Conservation (phyloP, 1,140 invertebrate genomes). For the Chelonus insularis region DNA sequence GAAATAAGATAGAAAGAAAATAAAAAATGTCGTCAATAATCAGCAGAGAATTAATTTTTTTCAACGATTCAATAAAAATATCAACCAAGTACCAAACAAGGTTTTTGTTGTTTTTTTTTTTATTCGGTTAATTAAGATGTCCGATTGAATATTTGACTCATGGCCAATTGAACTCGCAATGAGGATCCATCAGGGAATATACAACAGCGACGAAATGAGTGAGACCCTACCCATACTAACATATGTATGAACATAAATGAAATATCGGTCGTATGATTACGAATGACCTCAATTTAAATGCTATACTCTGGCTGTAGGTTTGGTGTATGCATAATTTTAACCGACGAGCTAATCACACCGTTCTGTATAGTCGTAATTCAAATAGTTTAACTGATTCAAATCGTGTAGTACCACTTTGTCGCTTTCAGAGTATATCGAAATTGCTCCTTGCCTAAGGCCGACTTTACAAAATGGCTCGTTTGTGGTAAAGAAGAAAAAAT, state of each 20-base stretch:
- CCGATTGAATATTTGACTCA: too few relatives aligned
- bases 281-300: slow-evolving; percentile 17
- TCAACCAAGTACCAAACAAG: too few relatives aligned
- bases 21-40: too few relatives aligned
- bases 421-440: background rate
- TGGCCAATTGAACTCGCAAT: too few relatives aligned
- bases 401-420: background rate
- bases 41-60: too few relatives aligned
- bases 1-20: too few relatives aligned
- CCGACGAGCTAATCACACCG: slow-evolving; percentile 13
- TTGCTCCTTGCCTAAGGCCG: background rate
- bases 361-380: background rate
- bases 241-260: slow-evolving; percentile 4
- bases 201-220: background rate
- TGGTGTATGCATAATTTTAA: slow-evolving; percentile 14
- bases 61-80: too few relatives aligned
- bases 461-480: background rate
- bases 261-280: slow-evolving; percentile 15
- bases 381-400: slow-evolving; percentile 1
- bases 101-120: too few relatives aligned
- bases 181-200: background rate
- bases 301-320: background rate
- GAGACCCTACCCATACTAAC: background rate
- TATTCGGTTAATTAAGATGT: too few relatives aligned
- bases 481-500: background rate